Conservation (phyloP, 2,113 vertebrate genomes). For the Centrocercus urophasianus region DNA sequence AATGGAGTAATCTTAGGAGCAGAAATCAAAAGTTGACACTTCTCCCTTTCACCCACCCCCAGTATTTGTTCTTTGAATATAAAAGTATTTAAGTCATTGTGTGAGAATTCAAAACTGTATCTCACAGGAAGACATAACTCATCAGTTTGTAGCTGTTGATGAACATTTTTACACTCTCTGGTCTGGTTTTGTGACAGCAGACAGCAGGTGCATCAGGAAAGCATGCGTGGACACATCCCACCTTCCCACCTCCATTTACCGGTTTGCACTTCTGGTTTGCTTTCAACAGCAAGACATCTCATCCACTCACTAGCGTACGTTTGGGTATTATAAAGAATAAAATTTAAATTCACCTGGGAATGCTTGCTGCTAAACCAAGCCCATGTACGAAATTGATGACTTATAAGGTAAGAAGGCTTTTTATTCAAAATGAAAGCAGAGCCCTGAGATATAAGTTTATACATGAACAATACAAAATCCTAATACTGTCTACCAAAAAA, state of each 20-base stretch:
- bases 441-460: slow-evolving; percentile 21
- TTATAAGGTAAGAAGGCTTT: not conserved
- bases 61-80: not conserved
- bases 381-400: not conserved
- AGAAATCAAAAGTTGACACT: not conserved
- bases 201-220: not conserved
- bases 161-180: not conserved
- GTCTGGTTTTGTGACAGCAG: not conserved
- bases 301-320: not conserved
- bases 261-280: not conserved
- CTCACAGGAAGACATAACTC: not conserved
- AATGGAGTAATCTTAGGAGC: not conserved
- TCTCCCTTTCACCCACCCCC: fast-evolving
- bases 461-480: not conserved
- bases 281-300: not conserved
- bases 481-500: not conserved
- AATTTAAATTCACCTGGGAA: not conserved
- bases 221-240: fast-evolving
- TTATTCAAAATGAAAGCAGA: not conserved
- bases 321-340: not conserved
- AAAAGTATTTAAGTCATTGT: not conserved
- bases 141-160: not conserved
- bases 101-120: not conserved
- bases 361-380: not conserved
- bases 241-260: not conserved